Conservation (phyloP, 2,113 vertebrate genomes). For the Otus sunia region DNA sequence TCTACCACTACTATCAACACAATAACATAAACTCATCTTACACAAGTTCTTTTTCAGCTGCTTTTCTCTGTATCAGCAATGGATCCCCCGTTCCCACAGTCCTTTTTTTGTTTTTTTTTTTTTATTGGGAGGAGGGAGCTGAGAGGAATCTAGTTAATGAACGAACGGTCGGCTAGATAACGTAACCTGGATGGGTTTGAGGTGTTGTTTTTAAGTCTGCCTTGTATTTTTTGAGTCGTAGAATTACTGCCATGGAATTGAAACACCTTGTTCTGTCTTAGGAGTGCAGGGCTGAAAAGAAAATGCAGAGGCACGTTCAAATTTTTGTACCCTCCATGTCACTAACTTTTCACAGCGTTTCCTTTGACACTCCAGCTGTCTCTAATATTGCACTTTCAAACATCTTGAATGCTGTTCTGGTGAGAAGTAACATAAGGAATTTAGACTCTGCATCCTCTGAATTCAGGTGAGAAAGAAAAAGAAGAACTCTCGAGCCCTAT, state of each 20-base stretch:
- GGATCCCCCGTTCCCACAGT: background rate
- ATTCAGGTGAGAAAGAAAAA: slow-evolving; percentile 73
- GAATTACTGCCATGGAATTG: background rate
- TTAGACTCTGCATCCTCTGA: slow-evolving; percentile 71
- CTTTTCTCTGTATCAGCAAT: background rate
- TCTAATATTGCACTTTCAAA: slow-evolving; percentile 15
- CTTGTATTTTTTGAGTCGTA: background rate
- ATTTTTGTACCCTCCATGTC: background rate
- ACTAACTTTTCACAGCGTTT: background rate
- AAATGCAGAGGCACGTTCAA: background rate
- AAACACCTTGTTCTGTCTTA: background rate
- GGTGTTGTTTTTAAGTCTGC: background rate
- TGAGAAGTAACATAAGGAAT: slow-evolving; percentile 53
- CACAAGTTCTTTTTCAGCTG: slow-evolving; percentile 6
- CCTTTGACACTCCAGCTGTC: background rate
- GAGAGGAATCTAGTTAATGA: background rate
- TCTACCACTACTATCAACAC: background rate
- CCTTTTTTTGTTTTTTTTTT: background rate
- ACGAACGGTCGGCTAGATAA: background rate
- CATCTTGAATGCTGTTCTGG: slow-evolving; percentile 36
- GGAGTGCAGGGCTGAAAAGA: background rate
- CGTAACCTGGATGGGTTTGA: background rate
- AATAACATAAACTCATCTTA: slow-evolving; percentile 2
- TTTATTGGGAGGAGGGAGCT: background rate
- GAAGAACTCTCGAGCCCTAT: slow-evolving; percentile 66